A percentile compares a stretch with the other conserved stretches of the same genome.
Conservation (phyloP, 2,888 invertebrate species). For the Lasiommata megera region DNA sequence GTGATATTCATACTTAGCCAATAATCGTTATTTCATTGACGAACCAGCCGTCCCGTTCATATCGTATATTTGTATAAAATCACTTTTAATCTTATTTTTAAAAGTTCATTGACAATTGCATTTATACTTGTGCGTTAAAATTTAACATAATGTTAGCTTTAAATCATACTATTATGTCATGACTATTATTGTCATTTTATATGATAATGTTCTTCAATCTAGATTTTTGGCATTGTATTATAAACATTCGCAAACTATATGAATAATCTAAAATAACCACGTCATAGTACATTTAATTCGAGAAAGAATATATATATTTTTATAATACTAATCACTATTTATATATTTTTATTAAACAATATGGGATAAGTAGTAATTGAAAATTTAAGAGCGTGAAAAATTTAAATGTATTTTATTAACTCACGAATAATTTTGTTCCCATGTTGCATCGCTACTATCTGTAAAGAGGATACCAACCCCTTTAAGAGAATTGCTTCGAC, state of each 20-base stretch:
- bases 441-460: not conserved
- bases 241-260: not conserved
- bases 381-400: not conserved
- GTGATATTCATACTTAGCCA: slow-evolving; percentile 24
- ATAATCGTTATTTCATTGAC: slow-evolving; percentile 20
- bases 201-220: not conserved
- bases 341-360: not conserved
- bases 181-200: not conserved
- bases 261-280: not conserved
- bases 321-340: not conserved
- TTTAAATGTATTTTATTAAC: not conserved
- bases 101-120: slow-evolving; percentile 16
- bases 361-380: not conserved
- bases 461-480: not conserved
- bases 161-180: not conserved
- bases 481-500: no score
- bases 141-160: slow-evolving; percentile 7
- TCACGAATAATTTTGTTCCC: not conserved
- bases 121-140: slow-evolving; percentile 19
- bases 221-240: not conserved
- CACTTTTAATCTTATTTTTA: slow-evolving; percentile 16
- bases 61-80: slow-evolving; percentile 24
- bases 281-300: not conserved
- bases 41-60: slow-evolving; percentile 33
- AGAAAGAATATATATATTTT: not conserved